These are phyloP conservation scores for Syrphus vitripennis DNA, from an alignment of 2,888 invertebrate genomes.

Conservation along the genomic window DNA sequence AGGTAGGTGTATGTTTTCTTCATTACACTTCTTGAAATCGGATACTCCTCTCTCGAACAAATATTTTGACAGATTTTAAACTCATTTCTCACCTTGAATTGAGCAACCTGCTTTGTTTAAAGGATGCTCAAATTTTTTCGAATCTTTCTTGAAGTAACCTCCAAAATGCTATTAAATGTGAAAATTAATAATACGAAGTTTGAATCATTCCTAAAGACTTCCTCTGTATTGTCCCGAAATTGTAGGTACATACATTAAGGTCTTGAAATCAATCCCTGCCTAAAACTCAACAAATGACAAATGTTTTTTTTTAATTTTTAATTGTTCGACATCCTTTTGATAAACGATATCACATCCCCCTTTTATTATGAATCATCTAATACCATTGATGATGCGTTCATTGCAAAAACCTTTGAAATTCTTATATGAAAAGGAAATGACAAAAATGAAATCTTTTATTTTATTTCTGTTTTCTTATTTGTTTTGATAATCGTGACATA, in stretches of 20 bases:
- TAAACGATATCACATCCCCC: slow-evolving; percentile 56
- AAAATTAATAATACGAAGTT: background rate
- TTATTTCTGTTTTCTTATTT: background rate
- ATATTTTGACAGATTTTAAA: slow-evolving; percentile 51
- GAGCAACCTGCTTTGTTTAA: slow-evolving; percentile 29
- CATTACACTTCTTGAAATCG: slow-evolving; percentile 39
- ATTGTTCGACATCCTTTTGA: slow-evolving; percentile 64
- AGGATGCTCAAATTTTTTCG: background rate
- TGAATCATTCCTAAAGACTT: slow-evolving; percentile 28
- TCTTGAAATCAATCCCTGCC: slow-evolving; percentile 61
- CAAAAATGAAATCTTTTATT: slow-evolving; percentile 31
- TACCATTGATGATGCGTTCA: slow-evolving; percentile 49
- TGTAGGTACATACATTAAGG: slow-evolving; percentile 33
- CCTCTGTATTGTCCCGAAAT: slow-evolving; percentile 51
- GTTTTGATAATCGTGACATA: slow-evolving; percentile 56
- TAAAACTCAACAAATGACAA: slow-evolving; percentile 61
- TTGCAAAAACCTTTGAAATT: slow-evolving; percentile 47
- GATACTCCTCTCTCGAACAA: slow-evolving; percentile 15
- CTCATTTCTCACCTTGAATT: slow-evolving; percentile 50
- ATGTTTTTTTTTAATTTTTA: slow-evolving; percentile 52
- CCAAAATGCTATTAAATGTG: too few species aligned
- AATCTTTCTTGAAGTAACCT: too few species aligned
- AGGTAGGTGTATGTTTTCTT: too few species aligned
- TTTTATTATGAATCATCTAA: slow-evolving; percentile 26
- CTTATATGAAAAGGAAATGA: slow-evolving; percentile 27